Evolutionary conservation across 1,140 invertebrate genomes (phyloP), one percentile per base, ranked within the genome.

Genomic region (Ceratina australensis): DNA sequence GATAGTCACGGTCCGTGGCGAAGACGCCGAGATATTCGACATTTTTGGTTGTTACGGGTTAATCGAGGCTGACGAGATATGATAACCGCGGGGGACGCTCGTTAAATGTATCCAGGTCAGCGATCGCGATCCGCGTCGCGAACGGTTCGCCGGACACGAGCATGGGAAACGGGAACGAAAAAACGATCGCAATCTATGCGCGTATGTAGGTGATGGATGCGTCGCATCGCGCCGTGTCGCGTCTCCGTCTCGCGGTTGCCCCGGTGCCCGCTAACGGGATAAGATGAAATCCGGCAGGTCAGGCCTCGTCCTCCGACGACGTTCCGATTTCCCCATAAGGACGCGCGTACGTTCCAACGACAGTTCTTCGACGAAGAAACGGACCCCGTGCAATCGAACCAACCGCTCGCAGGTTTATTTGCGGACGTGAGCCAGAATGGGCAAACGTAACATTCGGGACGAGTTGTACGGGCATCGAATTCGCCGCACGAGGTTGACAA

Each of bases 121-220:
- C 56, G 49, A 24, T 42, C 8, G 65, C 65, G 42, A 22, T 26
- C 22, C 24, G 1, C 15, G n/a, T n/a, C 56, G 57, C 49, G 54
- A 77, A 77, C 57, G 49, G 68, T 72, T 63, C 52, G 12, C 33
- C 69, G 68, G 18, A n/a, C 60, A 42, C 61, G 59, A 72, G 57
- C 22, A 72, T 72, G 76, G 76, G 60, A 72, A 78, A 78, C 66
- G 61, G 60, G 77, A 83, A 83, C 81, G 76, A 77, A 65, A n/a
- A 83, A 79, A 83, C 69, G 80, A 78, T 83, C 80, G 80, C 69
- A 71, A 72, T 83, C 81, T 72, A 72, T 66, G 57, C 74, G 59
- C 71, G 80, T 82, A 82, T 82, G 82, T 83, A 82, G 82, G 82
- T 79, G 82, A 82, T 82, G 81, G 69, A 79, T 78, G 66, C 76